Conservation (phyloP, 2,113 vertebrate genomes). For the Leuciscus idus region DNA sequence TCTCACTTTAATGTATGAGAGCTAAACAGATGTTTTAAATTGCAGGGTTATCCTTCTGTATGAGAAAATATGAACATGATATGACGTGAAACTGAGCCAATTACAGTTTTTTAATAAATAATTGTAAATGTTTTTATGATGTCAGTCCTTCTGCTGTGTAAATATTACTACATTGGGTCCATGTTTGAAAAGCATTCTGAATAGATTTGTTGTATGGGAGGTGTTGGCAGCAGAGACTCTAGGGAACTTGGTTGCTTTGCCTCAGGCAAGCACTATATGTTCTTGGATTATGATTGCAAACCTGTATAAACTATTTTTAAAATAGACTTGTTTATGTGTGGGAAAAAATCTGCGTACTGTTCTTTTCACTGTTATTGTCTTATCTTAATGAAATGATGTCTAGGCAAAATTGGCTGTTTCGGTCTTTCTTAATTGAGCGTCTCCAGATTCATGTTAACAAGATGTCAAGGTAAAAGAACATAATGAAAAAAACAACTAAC, state of each 20-base stretch:
- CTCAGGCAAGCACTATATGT: conserved; percentile 16
- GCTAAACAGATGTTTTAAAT: not conserved
- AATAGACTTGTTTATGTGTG: not conserved
- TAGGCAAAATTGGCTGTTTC: not conserved
- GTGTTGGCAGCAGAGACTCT: not conserved
- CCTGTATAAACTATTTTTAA: conserved; percentile 12
- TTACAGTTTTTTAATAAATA: not conserved
- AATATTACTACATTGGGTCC: not conserved
- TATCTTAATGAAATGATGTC: not conserved
- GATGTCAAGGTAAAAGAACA: conserved; percentile 6
- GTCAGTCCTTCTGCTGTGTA: not conserved
- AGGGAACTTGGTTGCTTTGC: conserved; percentile 19
- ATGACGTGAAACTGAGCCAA: not conserved
- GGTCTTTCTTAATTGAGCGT: not conserved
- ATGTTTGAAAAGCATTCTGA: conserved; percentile 1
- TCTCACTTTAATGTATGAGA: not conserved
- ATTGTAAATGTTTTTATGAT: not conserved
- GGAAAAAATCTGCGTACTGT: not conserved
- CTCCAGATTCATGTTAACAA: conserved; percentile 11
- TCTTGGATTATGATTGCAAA: conserved; percentile 7
- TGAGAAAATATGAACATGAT: no score
- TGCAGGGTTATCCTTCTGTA: no score
- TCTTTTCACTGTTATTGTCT: conserved; percentile 2
- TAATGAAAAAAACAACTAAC: not conserved
- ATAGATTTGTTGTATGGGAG: conserved; percentile 2